Percentiles rank a stretch among this genome's conserved stretches.
Evolutionary conservation across 2,797 vertebrate species (phyloP).

Genomic region (Menidia menidia): DNA sequence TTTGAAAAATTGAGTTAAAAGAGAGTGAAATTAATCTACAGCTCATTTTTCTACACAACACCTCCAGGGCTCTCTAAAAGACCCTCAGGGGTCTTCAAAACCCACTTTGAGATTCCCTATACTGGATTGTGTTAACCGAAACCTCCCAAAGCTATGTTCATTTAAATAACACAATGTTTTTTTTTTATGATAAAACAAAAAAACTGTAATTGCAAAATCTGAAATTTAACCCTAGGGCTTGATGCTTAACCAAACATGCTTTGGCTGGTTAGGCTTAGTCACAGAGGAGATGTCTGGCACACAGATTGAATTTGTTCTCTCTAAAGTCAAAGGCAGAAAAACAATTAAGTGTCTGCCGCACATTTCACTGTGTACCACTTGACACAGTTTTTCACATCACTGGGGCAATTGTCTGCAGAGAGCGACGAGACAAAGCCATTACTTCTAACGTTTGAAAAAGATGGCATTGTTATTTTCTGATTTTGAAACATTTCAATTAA

Average conservation of each 20-base stretch:
- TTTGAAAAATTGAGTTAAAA: constrained; percentile 55
- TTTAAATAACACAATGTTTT: constrained; percentile 87
- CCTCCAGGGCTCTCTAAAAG: constrained; percentile 34
- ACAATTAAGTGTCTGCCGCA: constrained; percentile 86
- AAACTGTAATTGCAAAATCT: constrained; percentile 86
- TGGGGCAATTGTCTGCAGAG: constrained; percentile 84
- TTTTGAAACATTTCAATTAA: constrained; percentile 87
- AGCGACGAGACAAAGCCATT: constrained; percentile 83
- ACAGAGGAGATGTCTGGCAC: constrained; percentile 84
- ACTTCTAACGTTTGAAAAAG: constrained; percentile 78
- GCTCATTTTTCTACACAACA: constrained; percentile 61
- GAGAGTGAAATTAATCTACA: constrained; percentile 66
- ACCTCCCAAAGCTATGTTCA: constrained; percentile 86
- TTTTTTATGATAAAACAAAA: constrained; percentile 70
- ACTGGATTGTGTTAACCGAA: constrained; percentile 72
- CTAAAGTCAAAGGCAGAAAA: constrained; percentile 85
- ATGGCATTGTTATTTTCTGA: constrained; percentile 80
- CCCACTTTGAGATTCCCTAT: constrained; percentile 65
- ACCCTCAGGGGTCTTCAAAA: constrained; percentile 56
- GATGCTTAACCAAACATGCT: constrained; percentile 86
- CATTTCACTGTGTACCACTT: constrained; percentile 83
- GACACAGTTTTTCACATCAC: constrained; percentile 87
- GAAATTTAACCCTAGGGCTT: constrained; percentile 85
- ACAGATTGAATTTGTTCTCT: constrained; percentile 86
- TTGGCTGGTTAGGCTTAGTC: constrained; percentile 84